A percentile compares a stretch with the other conserved stretches of the same genome.
phyloP scores from a whole-genome alignment of 2,113 vertebrate genomes.

The Gallinago undulata region DNA sequence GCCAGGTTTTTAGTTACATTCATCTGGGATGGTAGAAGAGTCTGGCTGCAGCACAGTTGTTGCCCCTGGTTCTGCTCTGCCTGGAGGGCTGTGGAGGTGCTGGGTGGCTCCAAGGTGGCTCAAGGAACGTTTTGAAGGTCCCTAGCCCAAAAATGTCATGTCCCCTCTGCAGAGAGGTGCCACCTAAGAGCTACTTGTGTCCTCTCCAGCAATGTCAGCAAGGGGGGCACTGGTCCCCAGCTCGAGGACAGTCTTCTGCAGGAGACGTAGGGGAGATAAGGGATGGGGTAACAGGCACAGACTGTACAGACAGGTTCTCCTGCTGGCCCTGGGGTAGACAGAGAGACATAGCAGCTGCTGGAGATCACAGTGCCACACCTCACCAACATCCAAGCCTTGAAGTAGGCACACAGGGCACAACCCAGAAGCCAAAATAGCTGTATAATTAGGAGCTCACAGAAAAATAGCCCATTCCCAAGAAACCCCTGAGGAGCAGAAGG shows the following conservation, averaged over 20 bases:
- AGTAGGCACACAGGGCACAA: neutral
- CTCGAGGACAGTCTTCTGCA: neutral
- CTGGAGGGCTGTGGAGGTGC: neutral
- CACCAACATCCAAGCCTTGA: neutral
- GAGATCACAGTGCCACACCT: neutral
- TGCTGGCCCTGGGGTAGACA: rapidly evolving
- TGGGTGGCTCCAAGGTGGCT: neutral
- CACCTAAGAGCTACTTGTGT: neutral
- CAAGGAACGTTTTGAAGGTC: neutral
- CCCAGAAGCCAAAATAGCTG: neutral
- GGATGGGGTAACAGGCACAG: neutral
- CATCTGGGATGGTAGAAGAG: neutral
- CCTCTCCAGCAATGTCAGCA: neutral
- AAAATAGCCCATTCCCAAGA: neutral
- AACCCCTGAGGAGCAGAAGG: neutral
- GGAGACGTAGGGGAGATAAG: neutral
- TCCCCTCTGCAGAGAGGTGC: neutral
- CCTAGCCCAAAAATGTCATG: rapidly evolving
- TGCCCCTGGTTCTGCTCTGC: neutral
- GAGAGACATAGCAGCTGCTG: rapidly evolving
- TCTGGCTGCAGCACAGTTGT: neutral
- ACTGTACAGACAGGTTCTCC: neutral
- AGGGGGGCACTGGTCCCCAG: neutral
- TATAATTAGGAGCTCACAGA: neutral
- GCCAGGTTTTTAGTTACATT: neutral